Evolutionary conservation across 2,888 invertebrate species (phyloP).

Genomic region (Ptilodon capucinus): DNA sequence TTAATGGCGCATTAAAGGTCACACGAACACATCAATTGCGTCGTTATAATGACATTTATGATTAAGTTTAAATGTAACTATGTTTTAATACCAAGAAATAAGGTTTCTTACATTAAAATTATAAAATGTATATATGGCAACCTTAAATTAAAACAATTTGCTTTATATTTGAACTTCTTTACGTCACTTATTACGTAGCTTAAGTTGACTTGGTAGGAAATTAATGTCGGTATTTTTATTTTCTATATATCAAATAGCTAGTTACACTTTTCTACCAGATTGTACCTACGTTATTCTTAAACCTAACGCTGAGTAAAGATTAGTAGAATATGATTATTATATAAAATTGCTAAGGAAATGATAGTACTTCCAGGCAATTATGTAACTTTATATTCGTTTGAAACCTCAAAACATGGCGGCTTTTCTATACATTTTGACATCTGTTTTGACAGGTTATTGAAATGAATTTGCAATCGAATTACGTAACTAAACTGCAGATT

Average conservation of each 20-base stretch:
- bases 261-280: slow-evolving; percentile 1
- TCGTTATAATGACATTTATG: no score
- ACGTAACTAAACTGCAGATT: no score
- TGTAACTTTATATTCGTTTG: no score
- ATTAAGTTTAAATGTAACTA: not conserved
- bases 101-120: not conserved
- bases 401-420: no score
- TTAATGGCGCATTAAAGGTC: not conserved
- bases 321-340: not conserved
- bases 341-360: no score
- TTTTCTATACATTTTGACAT: no score
- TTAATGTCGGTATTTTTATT: not conserved
- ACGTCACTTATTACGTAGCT: not conserved
- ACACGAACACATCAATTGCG: not conserved
- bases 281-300: slow-evolving; percentile 21
- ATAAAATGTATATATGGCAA: not conserved
- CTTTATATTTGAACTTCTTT: not conserved
- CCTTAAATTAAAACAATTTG: not conserved
- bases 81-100: no score
- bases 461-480: no score
- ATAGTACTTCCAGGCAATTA: no score
- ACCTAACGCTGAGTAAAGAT: slow-evolving; percentile 8
- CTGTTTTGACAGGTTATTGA: no score
- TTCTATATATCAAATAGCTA: not conserved
- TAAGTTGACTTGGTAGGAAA: not conserved